phyloP scores from a whole-genome alignment of 2,797 vertebrate species.

The Cossypha polioptera region DNA sequence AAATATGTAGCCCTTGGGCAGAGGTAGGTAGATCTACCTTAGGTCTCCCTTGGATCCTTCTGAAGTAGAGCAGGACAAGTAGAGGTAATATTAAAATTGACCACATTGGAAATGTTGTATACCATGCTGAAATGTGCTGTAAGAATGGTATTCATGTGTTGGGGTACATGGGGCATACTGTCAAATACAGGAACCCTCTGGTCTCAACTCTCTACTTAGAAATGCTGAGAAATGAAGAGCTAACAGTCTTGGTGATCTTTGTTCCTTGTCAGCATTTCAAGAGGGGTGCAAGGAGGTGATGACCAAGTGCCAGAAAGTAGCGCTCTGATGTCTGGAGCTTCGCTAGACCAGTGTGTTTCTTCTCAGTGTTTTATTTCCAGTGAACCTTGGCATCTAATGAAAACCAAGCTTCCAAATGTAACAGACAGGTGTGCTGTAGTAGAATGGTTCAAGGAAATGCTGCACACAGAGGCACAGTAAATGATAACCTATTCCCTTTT shows the following conservation, averaged over 20 bases:
- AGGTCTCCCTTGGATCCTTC: neutral
- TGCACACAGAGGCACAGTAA: neutral
- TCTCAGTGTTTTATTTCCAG: neutral
- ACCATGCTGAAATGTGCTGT: neutral
- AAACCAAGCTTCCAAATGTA: neutral
- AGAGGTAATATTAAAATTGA: neutral
- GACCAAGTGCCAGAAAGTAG: neutral
- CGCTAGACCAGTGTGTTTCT: neutral
- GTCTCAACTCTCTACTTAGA: neutral
- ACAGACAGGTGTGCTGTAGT: neutral
- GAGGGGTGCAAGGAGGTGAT: neutral
- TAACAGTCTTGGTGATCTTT: neutral
- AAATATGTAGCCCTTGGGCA: neutral
- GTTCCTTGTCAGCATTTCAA: neutral
- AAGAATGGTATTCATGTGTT: neutral
- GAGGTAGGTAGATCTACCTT: neutral
- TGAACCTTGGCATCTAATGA: neutral
- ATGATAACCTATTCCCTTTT: neutral
- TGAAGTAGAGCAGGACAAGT: neutral
- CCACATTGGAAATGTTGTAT: neutral
- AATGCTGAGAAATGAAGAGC: neutral
- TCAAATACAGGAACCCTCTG: neutral
- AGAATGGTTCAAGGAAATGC: neutral
- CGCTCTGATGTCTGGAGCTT: neutral
- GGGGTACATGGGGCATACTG: fast-evolving